Evolutionary conservation across 1,140 invertebrate genomes (phyloP), one percentile per base, ranked within the genome.

Genomic region (Sitodiplosis mosellana): DNA sequence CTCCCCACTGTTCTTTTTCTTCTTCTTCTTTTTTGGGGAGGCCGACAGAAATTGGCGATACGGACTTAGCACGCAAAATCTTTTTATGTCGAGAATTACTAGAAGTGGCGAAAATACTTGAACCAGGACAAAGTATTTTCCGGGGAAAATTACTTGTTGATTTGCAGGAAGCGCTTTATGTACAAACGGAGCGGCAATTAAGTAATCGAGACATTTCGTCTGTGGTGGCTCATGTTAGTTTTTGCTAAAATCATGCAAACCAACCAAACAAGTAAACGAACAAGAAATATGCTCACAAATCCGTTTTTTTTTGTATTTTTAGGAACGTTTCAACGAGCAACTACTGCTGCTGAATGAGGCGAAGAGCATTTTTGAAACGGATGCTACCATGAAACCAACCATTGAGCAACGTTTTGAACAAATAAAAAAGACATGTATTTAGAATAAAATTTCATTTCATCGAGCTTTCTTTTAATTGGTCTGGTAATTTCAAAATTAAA

Each of bases 81-180:
- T 63, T 73, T 11, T 63, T 83, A 0, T 81, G 78, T 47, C 63
- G 75, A 22, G 78, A 83, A 50, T 58, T 83, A 1, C 53, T 82
- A 2, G 67, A 73, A 43, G 52, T 81, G 33, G 68, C 76, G 8
- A 69, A 77, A 43, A 60, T 72, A 37, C 57, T 83, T 45, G 75
- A 77, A 37, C 75, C 77, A 42, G 78, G 78, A 0, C 69, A 68
- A 58, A 70, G 73, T 4, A 68, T 71, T 46, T 73, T 80, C 48
- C 60, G 78, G 10, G 78, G 76, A 0, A 67, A 71, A 15, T 61
- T 83, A 22, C 59, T 80, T 0, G 69, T 78, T 21, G 78, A 81
- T 51, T 56, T 79, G 15, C 76, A 81, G 55, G 69, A 73, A 21
- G 69, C 72, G 0, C 58, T 77, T 51, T 64, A 70, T 1, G 57